phyloP scores from a whole-genome alignment of 2,113 vertebrate genomes.

The Poecilia latipinna region DNA sequence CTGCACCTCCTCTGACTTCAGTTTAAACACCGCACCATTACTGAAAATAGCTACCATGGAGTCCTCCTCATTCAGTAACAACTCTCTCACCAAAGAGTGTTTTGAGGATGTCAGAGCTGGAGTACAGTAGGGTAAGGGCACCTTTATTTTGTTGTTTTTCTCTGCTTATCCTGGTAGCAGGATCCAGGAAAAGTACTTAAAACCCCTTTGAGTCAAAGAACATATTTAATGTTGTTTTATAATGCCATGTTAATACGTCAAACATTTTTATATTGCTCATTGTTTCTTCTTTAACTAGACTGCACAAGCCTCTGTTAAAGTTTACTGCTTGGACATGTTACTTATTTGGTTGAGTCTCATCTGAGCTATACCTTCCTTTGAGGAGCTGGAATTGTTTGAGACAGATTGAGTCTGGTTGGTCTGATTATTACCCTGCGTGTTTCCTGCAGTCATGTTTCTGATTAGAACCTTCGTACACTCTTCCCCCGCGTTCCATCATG shows the following conservation, averaged over 20 bases:
- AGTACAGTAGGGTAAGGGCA: too few relatives aligned
- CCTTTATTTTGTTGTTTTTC: too few relatives aligned
- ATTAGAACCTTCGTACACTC: slow-evolving; percentile 23
- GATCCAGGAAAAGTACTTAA: slow-evolving; percentile 1
- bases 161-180: too few relatives aligned
- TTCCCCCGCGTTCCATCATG: slow-evolving; percentile 4
- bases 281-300: background rate
- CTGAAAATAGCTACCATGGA: too few relatives aligned
- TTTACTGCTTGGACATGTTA: slow-evolving; percentile 15
- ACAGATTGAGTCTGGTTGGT: background rate
- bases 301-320: background rate
- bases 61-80: too few relatives aligned
- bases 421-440: background rate
- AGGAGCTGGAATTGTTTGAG: slow-evolving; percentile 19
- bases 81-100: too few relatives aligned
- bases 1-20: too few relatives aligned
- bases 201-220: background rate
- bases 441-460: slow-evolving; percentile 21
- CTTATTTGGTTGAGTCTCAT: slow-evolving; percentile 10
- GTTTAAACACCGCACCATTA: too few relatives aligned
- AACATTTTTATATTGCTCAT: background rate
- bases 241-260: slow-evolving; percentile 22
- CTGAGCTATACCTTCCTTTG: slow-evolving; percentile 17
- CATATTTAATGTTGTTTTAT: background rate
- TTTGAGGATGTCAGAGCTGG: too few relatives aligned